Conservation (phyloP, 2,113 vertebrate species). For the Coregonus clupeaformis region DNA sequence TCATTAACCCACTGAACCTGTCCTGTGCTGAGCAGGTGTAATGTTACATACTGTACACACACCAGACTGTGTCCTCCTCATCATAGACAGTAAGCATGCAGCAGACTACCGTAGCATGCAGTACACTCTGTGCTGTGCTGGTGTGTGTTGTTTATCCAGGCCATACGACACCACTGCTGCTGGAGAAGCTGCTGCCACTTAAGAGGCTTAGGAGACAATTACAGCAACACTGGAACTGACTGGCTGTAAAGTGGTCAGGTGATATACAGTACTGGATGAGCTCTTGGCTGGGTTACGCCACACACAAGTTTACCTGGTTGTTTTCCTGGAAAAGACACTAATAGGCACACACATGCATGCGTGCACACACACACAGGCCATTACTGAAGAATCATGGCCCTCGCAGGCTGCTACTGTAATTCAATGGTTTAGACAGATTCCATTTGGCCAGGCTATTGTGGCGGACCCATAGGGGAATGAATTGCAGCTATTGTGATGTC, state of each 20-base stretch:
- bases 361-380: slow-evolving; percentile 24
- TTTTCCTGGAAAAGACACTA: slow-evolving; percentile 34
- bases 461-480: slow-evolving; percentile 52
- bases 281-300: slow-evolving; percentile 17
- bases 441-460: slow-evolving; percentile 53
- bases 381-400: slow-evolving; percentile 57
- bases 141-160: slow-evolving; percentile 62
- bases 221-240: slow-evolving; percentile 56
- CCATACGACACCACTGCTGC: slow-evolving; percentile 32
- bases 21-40: slow-evolving; percentile 9
- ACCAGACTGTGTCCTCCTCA: slow-evolving; percentile 15
- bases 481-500: slow-evolving; percentile 62
- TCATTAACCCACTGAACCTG: slow-evolving; percentile 38
- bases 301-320: slow-evolving; percentile 20
- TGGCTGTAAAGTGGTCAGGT: slow-evolving; percentile 49
- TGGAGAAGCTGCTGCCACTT: slow-evolving; percentile 59
- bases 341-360: slow-evolving; percentile 15
- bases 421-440: slow-evolving; percentile 44
- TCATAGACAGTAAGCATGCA: not conserved
- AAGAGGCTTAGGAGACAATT: slow-evolving; percentile 74
- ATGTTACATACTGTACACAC: slow-evolving; percentile 4
- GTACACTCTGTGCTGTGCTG: slow-evolving; percentile 24
- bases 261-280: slow-evolving; percentile 45
- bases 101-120: not conserved
- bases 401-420: slow-evolving; percentile 30